Percentiles rank a stretch among this genome's conserved stretches.
These are phyloP conservation scores for Astreopora myriophthalma DNA, from an alignment of 64 coral and sea anemone species.

Conservation along the genomic window DNA sequence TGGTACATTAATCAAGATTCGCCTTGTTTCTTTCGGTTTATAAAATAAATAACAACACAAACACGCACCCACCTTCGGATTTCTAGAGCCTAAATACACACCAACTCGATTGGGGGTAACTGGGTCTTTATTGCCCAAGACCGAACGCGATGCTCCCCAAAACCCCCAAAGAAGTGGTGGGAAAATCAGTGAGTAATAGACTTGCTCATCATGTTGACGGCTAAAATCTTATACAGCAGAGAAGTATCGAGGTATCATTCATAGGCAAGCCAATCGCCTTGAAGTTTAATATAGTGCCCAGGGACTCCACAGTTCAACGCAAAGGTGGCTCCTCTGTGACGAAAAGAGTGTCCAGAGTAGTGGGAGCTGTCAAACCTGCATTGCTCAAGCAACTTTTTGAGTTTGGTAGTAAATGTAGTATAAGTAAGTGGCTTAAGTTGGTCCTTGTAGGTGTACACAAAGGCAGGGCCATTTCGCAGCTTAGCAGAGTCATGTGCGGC, in stretches of 20 bases:
- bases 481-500: background rate
- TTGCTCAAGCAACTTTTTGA: background rate
- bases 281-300: background rate
- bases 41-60: no score
- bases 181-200: background rate
- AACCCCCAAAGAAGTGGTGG: background rate
- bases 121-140: conserved; percentile 7
- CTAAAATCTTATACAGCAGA: background rate
- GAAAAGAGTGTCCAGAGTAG: conserved; percentile 8
- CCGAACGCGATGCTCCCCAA: background rate
- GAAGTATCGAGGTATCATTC: background rate
- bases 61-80: no score
- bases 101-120: conserved; percentile 6
- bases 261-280: background rate
- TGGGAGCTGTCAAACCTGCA: background rate
- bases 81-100: background rate
- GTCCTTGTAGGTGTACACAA: background rate
- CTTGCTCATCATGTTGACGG: background rate
- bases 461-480: background rate
- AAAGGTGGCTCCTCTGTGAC: background rate
- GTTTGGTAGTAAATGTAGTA: background rate
- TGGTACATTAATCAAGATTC: no score
- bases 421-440: background rate
- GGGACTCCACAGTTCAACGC: background rate
- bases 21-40: no score